phyloP scores from a whole-genome alignment of 2,888 invertebrate species.

The Scelioninae gen. 2 region DNA sequence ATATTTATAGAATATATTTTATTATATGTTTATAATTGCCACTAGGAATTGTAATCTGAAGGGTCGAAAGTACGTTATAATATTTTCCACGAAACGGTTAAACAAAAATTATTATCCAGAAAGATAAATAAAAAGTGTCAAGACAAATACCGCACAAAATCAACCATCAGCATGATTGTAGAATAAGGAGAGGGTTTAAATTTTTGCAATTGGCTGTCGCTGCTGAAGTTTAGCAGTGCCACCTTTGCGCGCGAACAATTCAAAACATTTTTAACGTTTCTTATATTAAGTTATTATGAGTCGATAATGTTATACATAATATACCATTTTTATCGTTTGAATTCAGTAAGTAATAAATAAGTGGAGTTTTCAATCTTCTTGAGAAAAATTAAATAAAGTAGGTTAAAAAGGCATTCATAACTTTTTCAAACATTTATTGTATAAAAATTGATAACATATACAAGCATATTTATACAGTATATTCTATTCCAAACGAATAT shows the following conservation, averaged over 20 bases:
- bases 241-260: background rate
- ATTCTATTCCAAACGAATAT: background rate
- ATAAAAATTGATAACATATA: background rate
- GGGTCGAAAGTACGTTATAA: background rate
- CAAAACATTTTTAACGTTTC: too few relatives aligned
- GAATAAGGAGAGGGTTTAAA: background rate
- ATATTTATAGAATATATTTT: conserved; percentile 77
- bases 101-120: background rate
- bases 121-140: conserved; percentile 12
- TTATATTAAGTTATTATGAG: too few relatives aligned
- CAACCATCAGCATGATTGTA: conserved; percentile 6
- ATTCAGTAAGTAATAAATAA: too few relatives aligned
- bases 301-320: too few relatives aligned
- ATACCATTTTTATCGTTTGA: background rate
- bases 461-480: background rate
- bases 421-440: background rate
- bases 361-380: too few relatives aligned
- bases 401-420: too few relatives aligned
- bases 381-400: too few relatives aligned
- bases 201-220: background rate
- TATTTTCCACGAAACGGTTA: background rate
- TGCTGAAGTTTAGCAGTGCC: background rate
- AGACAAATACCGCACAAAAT: conserved; percentile 8
- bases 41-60: background rate
- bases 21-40: background rate